Evolutionary conservation across 2,888 invertebrate species (phyloP).

Genomic region (Agrilus mali): DNA sequence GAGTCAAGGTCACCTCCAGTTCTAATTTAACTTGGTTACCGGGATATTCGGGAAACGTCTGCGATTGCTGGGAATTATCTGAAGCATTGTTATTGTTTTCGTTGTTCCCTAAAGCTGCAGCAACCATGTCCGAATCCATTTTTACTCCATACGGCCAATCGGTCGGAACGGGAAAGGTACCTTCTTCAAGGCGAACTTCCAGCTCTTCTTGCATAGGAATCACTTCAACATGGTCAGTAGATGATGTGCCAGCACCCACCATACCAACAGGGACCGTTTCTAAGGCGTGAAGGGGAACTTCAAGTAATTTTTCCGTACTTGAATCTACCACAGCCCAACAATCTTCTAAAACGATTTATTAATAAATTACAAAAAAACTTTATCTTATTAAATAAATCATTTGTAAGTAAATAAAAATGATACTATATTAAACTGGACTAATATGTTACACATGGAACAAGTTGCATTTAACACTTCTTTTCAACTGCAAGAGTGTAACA

Average conservation of each 20-base stretch:
- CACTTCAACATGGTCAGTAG: conserved; percentile 31
- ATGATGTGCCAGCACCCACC: conserved; percentile 21
- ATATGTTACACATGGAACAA: too few relatives aligned
- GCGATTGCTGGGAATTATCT: conserved; percentile 10
- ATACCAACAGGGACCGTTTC: conserved; percentile 27
- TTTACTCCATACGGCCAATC: conserved; percentile 35
- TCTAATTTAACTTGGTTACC: conserved; percentile 41
- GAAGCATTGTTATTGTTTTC: conserved; percentile 19
- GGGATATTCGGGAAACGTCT: conserved; percentile 24
- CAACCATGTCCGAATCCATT: conserved; percentile 37
- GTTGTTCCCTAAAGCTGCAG: conserved; percentile 36
- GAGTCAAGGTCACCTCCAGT: conserved; percentile 46
- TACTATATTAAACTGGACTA: too few relatives aligned
- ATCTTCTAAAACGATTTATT: conserved; percentile 21
- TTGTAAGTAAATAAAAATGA: too few relatives aligned
- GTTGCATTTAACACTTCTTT: too few relatives aligned
- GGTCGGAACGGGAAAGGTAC: conserved; percentile 35
- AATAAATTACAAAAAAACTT: too few relatives aligned
- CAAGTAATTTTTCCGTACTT: conserved; percentile 35
- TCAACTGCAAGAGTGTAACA: too few relatives aligned
- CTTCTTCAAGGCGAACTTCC: conserved; percentile 41
- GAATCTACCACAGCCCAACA: conserved; percentile 39
- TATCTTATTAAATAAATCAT: too few relatives aligned
- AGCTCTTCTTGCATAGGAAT: conserved; percentile 47
- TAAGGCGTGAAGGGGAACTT: conserved; percentile 31